Evolutionary conservation across 2,113 vertebrate species (phyloP), one percentile per base, ranked within the genome.

Genomic region (Eira barbara): DNA sequence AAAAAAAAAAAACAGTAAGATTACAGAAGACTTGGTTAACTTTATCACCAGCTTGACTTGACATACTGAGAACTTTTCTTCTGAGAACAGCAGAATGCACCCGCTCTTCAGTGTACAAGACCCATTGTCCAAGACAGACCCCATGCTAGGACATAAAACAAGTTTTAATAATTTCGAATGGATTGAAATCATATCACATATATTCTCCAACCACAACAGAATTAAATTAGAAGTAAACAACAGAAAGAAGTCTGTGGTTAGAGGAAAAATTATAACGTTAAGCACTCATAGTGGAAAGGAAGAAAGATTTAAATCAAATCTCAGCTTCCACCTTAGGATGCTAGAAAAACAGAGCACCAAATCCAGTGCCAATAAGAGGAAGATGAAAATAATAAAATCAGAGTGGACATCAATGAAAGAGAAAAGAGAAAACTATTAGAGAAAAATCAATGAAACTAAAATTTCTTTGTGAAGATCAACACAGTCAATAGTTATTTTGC

Each of bases 391-490:
- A 85, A 96, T 61, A 92, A 92, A 79, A 82, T 76, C 17, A 20
- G 18, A 34, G 25, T 91, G 49, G n/a, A 96, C 95, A 94, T 89
- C 12, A 86, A 92, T 34, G 23, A 74, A 89, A 97, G n/a, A 94
- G 52, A 73, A 91, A 85, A 42, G 17, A 74, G 42, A 59, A 93
- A 94, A 82, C 14, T 55, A 93, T 93, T 71, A 85, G 57, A 76
- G 73, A 81, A 97, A 97, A 95, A 93, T 95, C 89, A 67, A 95
- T 96, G 36, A 91, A 71, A 79, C 21, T 39, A 65, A 89, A 94
- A 39, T 20, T 87, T 87, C 42, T 93, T 89, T 67, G 78, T 57
- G 92, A 91, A 63, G 14, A 83, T 29, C 45, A 83, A 65, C 10
- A 47, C 11, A 84, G 20, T 31, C 39, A 71, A 27, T 67, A 47